These are phyloP conservation scores for Scytalopus superciliaris DNA, from an alignment of 2,113 vertebrate species.

Conservation along the genomic window DNA sequence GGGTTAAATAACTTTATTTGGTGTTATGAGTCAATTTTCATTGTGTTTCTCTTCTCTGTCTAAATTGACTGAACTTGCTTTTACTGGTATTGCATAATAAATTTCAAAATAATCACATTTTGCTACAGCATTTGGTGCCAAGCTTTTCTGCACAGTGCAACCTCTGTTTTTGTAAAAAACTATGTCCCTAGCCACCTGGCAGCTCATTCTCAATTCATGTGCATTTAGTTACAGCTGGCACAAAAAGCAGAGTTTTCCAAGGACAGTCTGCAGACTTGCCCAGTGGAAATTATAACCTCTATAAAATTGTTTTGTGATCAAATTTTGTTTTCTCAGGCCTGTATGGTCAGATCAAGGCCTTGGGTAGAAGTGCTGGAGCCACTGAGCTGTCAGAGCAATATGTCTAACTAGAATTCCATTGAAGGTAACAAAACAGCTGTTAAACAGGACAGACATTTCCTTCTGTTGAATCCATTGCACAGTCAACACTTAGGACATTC, in stretches of 20 bases:
- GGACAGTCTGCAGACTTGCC: conserved; percentile 1
- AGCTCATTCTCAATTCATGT: not conserved
- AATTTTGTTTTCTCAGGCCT: conserved; percentile 38
- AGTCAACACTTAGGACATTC: not conserved
- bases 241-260: conserved; percentile 27
- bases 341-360: not conserved
- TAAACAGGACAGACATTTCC: not conserved
- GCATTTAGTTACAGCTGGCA: conserved; percentile 27
- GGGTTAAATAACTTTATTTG: not conserved
- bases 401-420: not conserved
- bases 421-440: not conserved
- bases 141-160: not conserved
- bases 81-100: not conserved
- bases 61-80: not conserved
- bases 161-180: conserved; percentile 2
- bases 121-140: not conserved
- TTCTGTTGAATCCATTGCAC: not conserved
- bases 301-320: conserved; percentile 3
- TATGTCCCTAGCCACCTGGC: conserved; percentile 8
- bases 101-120: not conserved
- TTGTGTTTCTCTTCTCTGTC: not conserved
- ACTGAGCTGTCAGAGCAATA: not conserved
- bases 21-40: not conserved
- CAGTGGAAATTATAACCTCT: conserved; percentile 44
- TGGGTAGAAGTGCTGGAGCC: not conserved